A percentile compares a stretch with the other conserved stretches of the same genome.
phyloP scores from a whole-genome alignment of 2,888 invertebrate species.

The Diachrysia chrysitis region DNA sequence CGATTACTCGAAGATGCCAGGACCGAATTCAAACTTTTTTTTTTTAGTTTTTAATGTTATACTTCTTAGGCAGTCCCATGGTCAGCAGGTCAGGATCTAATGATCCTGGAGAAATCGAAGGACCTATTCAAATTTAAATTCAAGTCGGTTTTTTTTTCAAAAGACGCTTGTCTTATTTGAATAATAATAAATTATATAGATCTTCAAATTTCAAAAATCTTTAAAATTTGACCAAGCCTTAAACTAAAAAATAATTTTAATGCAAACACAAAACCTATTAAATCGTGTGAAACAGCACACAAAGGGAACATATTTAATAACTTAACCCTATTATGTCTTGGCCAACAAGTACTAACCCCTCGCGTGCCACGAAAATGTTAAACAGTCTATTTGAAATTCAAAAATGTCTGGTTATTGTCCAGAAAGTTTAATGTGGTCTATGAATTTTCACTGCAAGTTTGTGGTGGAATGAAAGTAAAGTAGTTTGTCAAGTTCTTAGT shows the following conservation, averaged over 20 bases:
- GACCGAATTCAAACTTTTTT: no score
- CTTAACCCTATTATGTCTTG: constrained; percentile 51
- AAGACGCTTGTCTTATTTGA: no score
- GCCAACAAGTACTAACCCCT: constrained; percentile 54
- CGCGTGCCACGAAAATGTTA: constrained; percentile 70
- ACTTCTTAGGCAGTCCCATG: no score
- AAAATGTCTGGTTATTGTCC: constrained; percentile 72
- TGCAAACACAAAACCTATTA: constrained; percentile 24
- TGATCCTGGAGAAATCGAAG: no score
- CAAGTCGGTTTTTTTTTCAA: no score
- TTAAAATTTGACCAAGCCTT: background rate
- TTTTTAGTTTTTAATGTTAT: no score
- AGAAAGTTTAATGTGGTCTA: constrained; percentile 67
- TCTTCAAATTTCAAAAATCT: no score
- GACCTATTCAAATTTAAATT: no score
- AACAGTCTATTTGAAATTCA: constrained; percentile 76
- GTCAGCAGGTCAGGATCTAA: no score
- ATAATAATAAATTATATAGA: no score
- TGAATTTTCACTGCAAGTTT: constrained; percentile 60
- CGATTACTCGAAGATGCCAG: no score
- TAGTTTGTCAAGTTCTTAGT: constrained; percentile 25
- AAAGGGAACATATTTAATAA: constrained; percentile 48
- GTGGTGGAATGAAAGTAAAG: constrained; percentile 24
- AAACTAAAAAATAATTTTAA: constrained; percentile 8
- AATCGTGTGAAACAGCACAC: constrained; percentile 25